These are phyloP conservation scores for Sphaeridia pumilis DNA, from an alignment of 2,888 invertebrate species.

Conservation along the genomic window DNA sequence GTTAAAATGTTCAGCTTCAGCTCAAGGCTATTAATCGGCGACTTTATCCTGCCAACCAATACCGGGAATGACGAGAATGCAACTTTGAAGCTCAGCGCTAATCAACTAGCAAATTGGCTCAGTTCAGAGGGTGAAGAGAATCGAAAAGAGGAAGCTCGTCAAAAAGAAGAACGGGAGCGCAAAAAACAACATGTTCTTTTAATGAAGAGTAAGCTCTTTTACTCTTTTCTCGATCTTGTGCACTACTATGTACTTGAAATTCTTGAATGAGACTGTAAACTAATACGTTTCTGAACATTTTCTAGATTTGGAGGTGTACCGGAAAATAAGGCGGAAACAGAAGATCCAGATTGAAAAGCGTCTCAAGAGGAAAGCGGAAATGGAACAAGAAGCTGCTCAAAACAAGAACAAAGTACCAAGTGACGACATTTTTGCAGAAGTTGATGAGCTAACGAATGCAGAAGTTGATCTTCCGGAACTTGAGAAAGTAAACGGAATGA, in stretches of 20 bases:
- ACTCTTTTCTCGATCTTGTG: no score
- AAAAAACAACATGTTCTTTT: slow-evolving; percentile 80
- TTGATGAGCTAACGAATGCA: slow-evolving; percentile 11
- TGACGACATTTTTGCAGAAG: slow-evolving; percentile 3
- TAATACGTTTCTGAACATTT: no score
- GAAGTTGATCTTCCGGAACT: slow-evolving; percentile 43
- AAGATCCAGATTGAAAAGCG: slow-evolving; percentile 22
- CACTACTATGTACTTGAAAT: no score
- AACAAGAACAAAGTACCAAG: neutral
- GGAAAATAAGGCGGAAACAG: slow-evolving; percentile 19
- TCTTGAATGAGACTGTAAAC: no score
- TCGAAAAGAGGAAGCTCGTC: slow-evolving; percentile 17
- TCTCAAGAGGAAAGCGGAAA: slow-evolving; percentile 19
- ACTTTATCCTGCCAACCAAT: slow-evolving; percentile 63
- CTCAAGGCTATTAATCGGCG: slow-evolving; percentile 75
- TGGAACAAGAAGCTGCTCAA: slow-evolving; percentile 5
- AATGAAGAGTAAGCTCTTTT: slow-evolving; percentile 46
- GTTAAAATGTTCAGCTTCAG: slow-evolving; percentile 88
- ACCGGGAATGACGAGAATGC: slow-evolving; percentile 11
- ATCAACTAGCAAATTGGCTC: slow-evolving; percentile 23
- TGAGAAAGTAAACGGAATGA: slow-evolving; percentile 64
- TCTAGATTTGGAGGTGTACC: slow-evolving; percentile 22
- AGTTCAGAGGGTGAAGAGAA: slow-evolving; percentile 20
- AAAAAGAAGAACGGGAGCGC: slow-evolving; percentile 65
- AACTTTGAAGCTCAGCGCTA: slow-evolving; percentile 20